Percentiles rank a stretch among this genome's conserved stretches.
These are phyloP conservation scores for Megalopta genalis DNA, from an alignment of 1,140 invertebrate species.

Conservation along the genomic window DNA sequence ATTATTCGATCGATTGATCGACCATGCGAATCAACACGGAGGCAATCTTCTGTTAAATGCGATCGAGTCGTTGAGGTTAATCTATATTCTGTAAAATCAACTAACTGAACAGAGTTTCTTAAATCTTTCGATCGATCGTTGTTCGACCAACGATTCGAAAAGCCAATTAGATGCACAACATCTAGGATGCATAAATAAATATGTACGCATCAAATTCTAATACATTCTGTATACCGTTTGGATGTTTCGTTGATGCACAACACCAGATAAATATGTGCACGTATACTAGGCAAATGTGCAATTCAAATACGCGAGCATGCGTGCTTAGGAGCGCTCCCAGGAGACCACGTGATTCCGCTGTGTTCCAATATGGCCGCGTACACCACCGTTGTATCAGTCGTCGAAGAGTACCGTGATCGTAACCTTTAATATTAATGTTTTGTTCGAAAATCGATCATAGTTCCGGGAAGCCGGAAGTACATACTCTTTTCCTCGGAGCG, in stretches of 20 bases:
- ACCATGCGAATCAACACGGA: not conserved
- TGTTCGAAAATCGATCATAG: not conserved
- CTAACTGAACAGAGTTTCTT: no score
- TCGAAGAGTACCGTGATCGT: conserved; percentile 17
- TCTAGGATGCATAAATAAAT: no score
- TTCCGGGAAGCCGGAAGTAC: not conserved
- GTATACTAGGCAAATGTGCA: no score
- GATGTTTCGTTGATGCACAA: not conserved
- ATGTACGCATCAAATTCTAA: no score
- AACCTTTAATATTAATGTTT: conserved; percentile 1
- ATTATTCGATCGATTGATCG: conserved; percentile 58
- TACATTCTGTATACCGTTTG: no score
- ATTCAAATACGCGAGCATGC: conserved; percentile 20
- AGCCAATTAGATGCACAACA: no score
- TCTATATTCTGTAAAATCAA: conserved; percentile 22
- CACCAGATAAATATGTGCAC: not conserved
- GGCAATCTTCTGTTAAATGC: conserved; percentile 1
- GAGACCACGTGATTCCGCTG: conserved; percentile 28
- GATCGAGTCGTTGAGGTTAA: conserved; percentile 38
- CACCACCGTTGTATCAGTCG: conserved; percentile 6
- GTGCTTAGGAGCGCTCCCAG: not conserved
- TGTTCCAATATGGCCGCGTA: conserved; percentile 38
- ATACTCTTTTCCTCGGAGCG: not conserved
- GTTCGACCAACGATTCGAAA: no score
- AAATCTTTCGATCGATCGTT: no score